Conservation (phyloP, 2,113 vertebrate species). For the Chloropsis cyanopogon region DNA sequence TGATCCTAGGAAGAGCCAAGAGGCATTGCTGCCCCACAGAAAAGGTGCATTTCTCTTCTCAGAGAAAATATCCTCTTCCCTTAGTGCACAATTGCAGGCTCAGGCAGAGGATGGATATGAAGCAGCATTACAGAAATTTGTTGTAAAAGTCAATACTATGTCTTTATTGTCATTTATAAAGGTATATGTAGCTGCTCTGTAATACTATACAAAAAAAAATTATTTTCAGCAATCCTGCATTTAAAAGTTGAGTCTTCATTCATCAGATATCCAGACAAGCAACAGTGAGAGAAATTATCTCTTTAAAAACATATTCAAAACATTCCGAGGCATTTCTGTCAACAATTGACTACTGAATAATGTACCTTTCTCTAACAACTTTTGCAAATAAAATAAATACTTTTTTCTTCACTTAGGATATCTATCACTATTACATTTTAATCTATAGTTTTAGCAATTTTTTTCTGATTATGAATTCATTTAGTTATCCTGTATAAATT, state of each 20-base stretch:
- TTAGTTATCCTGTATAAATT: neutral
- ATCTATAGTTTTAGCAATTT: neutral
- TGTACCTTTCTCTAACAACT: neutral
- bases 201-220: neutral
- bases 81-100: neutral
- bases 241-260: neutral
- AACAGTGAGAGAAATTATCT: neutral
- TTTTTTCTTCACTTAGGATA: neutral
- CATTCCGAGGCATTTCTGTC: neutral
- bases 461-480: neutral
- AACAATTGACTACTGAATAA: neutral
- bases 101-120: neutral
- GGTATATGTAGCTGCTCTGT: neutral
- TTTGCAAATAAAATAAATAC: neutral
- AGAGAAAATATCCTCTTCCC: neutral
- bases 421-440: neutral
- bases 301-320: neutral
- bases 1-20: accelerated
- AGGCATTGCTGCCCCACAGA: neutral
- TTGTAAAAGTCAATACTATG: neutral
- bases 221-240: neutral
- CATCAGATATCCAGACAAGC: neutral
- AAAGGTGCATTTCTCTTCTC: neutral
- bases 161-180: neutral
- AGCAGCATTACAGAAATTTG: neutral